A percentile compares a stretch with the other conserved stretches of the same genome.
Evolutionary conservation across 30 jellyfish, hydroid and myxozoan species (phyloP).

Genomic region (Aurelia sp.): DNA sequence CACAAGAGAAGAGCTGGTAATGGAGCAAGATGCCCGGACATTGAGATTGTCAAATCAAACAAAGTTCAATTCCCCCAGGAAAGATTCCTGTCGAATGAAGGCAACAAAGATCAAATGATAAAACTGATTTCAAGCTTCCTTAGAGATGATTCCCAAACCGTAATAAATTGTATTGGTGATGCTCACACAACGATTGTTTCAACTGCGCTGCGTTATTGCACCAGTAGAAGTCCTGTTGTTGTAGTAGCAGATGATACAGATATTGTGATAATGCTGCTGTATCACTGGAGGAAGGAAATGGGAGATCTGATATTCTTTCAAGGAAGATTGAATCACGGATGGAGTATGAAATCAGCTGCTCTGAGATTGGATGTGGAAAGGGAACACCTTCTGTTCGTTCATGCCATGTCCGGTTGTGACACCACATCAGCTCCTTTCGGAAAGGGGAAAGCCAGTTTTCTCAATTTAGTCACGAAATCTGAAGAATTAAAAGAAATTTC

Average conservation of each 20-base stretch:
- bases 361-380: conserved; percentile 38
- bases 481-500: no score
- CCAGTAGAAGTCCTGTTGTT: conserved; percentile 6
- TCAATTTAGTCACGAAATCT: conserved; percentile 17
- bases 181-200: conserved; percentile 60
- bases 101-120: conserved; percentile 30
- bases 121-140: conserved; percentile 18
- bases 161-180: conserved; percentile 40
- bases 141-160: conserved; percentile 37
- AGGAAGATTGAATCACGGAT: conserved; percentile 20
- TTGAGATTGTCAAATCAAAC: conserved; percentile 37
- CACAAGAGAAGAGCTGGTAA: conserved; percentile 31
- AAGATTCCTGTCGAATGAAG: conserved; percentile 46
- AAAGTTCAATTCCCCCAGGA: conserved; percentile 24
- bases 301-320: conserved; percentile 34
- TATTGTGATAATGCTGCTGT: conserved; percentile 29
- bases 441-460: conserved; percentile 37
- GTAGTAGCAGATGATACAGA: conserved; percentile 60
- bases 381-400: conserved; percentile 59
- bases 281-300: conserved; percentile 55
- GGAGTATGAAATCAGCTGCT: conserved; percentile 56
- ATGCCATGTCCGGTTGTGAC: conserved; percentile 64
- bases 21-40: conserved; percentile 62
- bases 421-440: conserved; percentile 71
- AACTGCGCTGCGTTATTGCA: conserved; percentile 43